Evolutionary conservation across 1,140 invertebrate species (phyloP), one percentile per base, ranked within the genome.

Genomic region (Coelopa frigida): DNA sequence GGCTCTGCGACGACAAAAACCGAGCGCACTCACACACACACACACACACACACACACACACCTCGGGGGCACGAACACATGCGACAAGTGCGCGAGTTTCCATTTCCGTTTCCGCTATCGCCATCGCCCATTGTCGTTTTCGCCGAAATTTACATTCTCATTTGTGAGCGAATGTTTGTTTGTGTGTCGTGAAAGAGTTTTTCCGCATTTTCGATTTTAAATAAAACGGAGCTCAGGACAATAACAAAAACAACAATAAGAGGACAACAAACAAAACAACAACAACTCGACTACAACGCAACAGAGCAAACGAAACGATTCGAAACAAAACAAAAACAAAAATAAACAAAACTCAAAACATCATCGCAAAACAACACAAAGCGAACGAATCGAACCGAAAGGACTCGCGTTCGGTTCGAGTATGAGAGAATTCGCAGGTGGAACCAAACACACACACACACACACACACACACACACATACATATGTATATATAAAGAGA

Each of bases 141-240:
- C 20, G 39, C 24, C 26, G 15, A 31, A 12, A 29, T 42, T 29
- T 24, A 42, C 23, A 42, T 42, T 42, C 32, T 42, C 32, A 42
- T 17, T 33, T 5, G 20, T 40, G 20, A 2, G n/a, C 4, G 11
- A 44, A 18, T 44, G 31, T 44, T 44, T 44, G 35, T 44, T 44
- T 33, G 29, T 29, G n/a, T 44, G 24, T 32, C 31, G 35, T 44
- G 29, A n/a, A 29, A 44, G 27, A 32, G 31, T 44, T 29, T 32
- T 44, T 41, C 21, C 15, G 29, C 29, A 23, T 29, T 20, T 24
- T 20, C 27, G 31, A 18, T 33, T 44, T 44, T 22, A 43, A 15
- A 29, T 29, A 29, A 29, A 15, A 15, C 18, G 0, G 18, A 27
- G 14, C 15, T 5, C n/a, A 18, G 12, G 11, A 22, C 26, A 39